Evolutionary conservation across 2,113 vertebrate species (phyloP).

Genomic region (Chaetorhynchus papuensis): DNA sequence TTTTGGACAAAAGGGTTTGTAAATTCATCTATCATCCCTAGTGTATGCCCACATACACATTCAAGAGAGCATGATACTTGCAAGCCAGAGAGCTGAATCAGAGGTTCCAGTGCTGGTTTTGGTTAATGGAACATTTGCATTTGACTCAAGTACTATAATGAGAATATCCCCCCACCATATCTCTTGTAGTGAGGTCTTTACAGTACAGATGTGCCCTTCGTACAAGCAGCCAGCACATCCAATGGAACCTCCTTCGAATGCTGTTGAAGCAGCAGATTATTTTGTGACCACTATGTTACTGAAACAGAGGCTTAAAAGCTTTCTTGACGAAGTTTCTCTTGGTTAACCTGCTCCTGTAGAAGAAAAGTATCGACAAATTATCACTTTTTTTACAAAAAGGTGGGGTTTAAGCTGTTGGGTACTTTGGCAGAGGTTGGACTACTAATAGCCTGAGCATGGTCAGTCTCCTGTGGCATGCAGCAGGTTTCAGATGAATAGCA

Average conservation of each 20-base stretch:
- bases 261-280: neutral
- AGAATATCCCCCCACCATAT: rapidly evolving
- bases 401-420: neutral
- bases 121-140: neutral
- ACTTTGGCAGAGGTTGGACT: neutral
- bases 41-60: rapidly evolving
- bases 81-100: neutral
- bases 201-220: neutral
- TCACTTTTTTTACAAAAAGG: neutral
- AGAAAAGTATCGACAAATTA: neutral
- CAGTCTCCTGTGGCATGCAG: neutral
- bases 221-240: neutral
- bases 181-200: neutral
- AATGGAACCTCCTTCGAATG: neutral
- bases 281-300: neutral
- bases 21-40: neutral
- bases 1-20: neutral
- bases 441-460: neutral
- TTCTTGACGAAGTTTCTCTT: neutral
- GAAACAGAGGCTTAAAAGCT: neutral
- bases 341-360: neutral
- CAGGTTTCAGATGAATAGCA: neutral
- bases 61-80: neutral
- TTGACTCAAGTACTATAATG: neutral
- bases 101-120: neutral